Conservation (phyloP, 2,113 vertebrate species). For the Saiga tatarica region DNA sequence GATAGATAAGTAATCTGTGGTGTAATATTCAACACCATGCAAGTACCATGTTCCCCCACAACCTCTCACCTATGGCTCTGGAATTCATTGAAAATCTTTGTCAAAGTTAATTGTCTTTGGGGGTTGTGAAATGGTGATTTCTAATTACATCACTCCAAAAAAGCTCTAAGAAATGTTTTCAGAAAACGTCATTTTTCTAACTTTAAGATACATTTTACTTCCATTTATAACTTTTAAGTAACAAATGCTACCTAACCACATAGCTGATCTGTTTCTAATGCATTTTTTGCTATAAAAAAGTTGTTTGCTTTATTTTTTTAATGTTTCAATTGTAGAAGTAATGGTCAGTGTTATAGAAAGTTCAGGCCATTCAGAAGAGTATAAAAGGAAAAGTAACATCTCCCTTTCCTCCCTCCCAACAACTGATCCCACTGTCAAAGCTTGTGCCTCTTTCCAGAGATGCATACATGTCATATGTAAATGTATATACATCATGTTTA, state of each 20-base stretch:
- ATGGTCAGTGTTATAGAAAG: neutral
- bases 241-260: neutral
- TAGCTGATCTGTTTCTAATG: neutral
- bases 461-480: neutral
- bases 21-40: neutral
- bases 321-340: neutral
- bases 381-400: conserved; percentile 15
- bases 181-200: conserved; percentile 33
- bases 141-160: conserved; percentile 38
- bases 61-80: neutral
- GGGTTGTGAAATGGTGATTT: neutral
- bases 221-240: conserved; percentile 47
- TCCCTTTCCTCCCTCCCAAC: neutral
- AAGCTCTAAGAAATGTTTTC: conserved; percentile 15
- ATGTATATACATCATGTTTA: neutral
- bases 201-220: neutral
- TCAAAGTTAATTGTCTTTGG: neutral
- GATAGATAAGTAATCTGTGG: neutral
- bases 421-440: neutral
- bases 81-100: neutral
- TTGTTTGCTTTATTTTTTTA: conserved; percentile 32
- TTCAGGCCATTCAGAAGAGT: conserved; percentile 24
- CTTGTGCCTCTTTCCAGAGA: neutral
- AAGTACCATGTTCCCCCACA: neutral
- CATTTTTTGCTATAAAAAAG: neutral